These are phyloP conservation scores for Cyprinella venusta DNA, from an alignment of 2,797 vertebrate species.

Conservation along the genomic window DNA sequence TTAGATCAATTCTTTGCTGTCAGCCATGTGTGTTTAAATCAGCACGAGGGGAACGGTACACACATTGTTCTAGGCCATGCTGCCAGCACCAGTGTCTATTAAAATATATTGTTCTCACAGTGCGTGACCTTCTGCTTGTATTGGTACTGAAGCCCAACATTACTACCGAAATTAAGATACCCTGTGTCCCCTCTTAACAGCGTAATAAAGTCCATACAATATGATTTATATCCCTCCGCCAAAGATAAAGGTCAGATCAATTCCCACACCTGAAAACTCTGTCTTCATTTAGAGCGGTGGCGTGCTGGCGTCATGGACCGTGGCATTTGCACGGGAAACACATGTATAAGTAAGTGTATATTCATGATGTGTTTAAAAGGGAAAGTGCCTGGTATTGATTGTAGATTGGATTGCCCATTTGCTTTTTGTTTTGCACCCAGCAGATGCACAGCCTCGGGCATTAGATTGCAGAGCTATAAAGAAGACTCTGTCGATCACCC, in stretches of 20 bases:
- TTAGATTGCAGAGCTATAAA: slow-evolving; percentile 70
- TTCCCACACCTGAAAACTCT: slow-evolving; percentile 65
- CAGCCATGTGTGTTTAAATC: slow-evolving; percentile 52
- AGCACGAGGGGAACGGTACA: slow-evolving; percentile 21
- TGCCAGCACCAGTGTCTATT: slow-evolving; percentile 53
- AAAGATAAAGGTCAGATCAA: slow-evolving; percentile 78
- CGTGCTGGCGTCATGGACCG: slow-evolving; percentile 49
- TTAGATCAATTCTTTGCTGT: slow-evolving; percentile 44
- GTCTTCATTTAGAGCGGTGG: slow-evolving; percentile 73
- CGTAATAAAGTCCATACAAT: slow-evolving; percentile 71
- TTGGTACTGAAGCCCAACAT: slow-evolving; percentile 68
- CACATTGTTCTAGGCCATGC: slow-evolving; percentile 32
- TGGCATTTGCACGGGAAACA: slow-evolving; percentile 56
- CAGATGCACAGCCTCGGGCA: slow-evolving; percentile 64
- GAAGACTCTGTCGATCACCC: slow-evolving; percentile 51
- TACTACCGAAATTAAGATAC: slow-evolving; percentile 68
- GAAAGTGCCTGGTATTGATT: slow-evolving; percentile 68
- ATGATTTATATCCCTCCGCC: slow-evolving; percentile 72
- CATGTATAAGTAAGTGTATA: slow-evolving; percentile 68
- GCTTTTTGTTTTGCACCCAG: slow-evolving; percentile 73
- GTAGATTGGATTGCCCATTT: slow-evolving; percentile 62
- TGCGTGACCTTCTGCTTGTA: slow-evolving; percentile 64
- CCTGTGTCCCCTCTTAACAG: slow-evolving; percentile 62
- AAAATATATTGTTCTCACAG: slow-evolving; percentile 55
- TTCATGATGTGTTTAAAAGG: slow-evolving; percentile 67